These are phyloP conservation scores for Amazona vittata DNA, from an alignment of 2,113 vertebrate species.

Conservation along the genomic window DNA sequence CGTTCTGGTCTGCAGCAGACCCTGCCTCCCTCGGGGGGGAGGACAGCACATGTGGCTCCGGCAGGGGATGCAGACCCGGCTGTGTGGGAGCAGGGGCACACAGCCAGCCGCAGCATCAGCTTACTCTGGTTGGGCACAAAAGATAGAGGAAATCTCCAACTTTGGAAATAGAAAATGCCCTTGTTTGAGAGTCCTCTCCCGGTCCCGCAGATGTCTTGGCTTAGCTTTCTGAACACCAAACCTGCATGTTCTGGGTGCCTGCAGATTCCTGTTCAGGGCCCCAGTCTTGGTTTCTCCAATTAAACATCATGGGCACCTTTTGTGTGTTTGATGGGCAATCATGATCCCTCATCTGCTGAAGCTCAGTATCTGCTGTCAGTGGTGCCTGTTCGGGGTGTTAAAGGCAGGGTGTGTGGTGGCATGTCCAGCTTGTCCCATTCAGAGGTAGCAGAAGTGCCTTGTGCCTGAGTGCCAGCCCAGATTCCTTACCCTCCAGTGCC, in stretches of 20 bases:
- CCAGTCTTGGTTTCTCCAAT: neutral
- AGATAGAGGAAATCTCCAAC: neutral
- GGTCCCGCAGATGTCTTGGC: accelerated
- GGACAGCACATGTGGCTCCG: neutral
- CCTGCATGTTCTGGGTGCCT: neutral
- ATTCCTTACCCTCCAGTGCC: neutral
- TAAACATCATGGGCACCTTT: accelerated
- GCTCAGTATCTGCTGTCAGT: neutral
- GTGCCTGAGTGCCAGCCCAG: neutral
- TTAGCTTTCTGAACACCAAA: neutral
- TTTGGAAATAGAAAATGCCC: neutral
- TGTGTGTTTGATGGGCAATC: neutral
- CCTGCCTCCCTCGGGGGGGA: accelerated
- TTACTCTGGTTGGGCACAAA: neutral
- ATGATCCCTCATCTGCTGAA: neutral
- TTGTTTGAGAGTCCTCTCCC: neutral
- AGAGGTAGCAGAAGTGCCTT: neutral
- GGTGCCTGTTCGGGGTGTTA: neutral
- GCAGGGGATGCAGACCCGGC: neutral
- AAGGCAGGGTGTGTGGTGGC: neutral
- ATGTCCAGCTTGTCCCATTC: neutral
- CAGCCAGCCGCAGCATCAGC: accelerated
- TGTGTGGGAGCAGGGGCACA: neutral
- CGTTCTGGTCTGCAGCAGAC: neutral
- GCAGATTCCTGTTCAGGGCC: neutral